These are phyloP conservation scores for Adoxophyes honmai DNA, from an alignment of 1,140 invertebrate species.

Conservation along the genomic window DNA sequence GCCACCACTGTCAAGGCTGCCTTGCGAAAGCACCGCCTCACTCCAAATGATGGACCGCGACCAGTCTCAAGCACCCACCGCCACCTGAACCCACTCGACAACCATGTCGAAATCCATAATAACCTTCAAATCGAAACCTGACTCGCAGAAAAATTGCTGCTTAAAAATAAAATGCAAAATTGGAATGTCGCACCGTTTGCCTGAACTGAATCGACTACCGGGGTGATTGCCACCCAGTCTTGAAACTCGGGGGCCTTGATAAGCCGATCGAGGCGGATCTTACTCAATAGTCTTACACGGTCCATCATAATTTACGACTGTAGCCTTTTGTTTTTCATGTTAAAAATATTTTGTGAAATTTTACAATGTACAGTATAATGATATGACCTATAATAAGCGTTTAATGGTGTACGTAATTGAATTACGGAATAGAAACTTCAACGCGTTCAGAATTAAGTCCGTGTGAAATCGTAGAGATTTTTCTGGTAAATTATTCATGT, in stretches of 20 bases:
- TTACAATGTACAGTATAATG: slow-evolving; percentile 25
- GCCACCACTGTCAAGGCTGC: slow-evolving; percentile 68
- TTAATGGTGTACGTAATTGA: slow-evolving; percentile 53
- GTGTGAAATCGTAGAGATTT: slow-evolving; percentile 74
- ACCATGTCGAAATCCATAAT: slow-evolving; percentile 1
- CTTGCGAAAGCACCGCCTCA: slow-evolving; percentile 45
- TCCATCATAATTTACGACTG: neutral
- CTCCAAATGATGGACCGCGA: slow-evolving; percentile 1
- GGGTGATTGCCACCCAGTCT: slow-evolving; percentile 12
- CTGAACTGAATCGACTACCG: neutral
- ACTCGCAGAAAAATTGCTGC: slow-evolving; percentile 4
- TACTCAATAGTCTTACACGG: neutral
- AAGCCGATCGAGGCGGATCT: neutral
- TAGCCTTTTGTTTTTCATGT: neutral
- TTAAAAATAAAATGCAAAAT: slow-evolving; percentile 7
- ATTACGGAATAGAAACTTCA: slow-evolving; percentile 70
- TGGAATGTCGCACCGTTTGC: neutral
- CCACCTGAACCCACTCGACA: neutral
- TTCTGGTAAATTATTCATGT: slow-evolving; percentile 76
- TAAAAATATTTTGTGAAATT: neutral
- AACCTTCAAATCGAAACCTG: neutral
- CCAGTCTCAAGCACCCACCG: neutral
- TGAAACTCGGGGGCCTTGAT: neutral
- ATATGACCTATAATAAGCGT: no score
- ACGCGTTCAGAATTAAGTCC: slow-evolving; percentile 68